phyloP scores from a whole-genome alignment of 2,797 vertebrate genomes.

The Falco biarmicus region DNA sequence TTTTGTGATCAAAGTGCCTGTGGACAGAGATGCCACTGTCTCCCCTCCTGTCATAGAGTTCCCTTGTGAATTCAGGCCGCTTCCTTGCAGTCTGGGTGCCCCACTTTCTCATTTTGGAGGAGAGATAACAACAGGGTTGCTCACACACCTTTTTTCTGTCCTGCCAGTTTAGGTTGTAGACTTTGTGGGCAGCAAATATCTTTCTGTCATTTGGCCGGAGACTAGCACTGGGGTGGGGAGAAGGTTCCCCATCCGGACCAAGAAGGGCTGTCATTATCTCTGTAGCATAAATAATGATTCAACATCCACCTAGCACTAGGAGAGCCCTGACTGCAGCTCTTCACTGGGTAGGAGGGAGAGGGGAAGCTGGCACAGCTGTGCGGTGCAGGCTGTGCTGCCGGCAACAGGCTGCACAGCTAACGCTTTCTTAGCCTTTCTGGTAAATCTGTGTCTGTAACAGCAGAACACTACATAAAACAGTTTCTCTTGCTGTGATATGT shows the following conservation, averaged over 20 bases:
- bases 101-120: background rate
- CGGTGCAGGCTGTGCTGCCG: background rate
- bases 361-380: constrained; percentile 16
- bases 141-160: background rate
- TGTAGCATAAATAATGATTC: constrained; percentile 26
- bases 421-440: background rate
- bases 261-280: background rate
- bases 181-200: background rate
- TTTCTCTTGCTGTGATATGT: background rate
- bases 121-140: background rate
- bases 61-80: background rate
- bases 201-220: background rate
- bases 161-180: background rate
- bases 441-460: background rate
- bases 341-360: background rate
- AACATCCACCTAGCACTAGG: background rate
- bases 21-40: background rate
- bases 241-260: background rate
- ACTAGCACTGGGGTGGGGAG: background rate
- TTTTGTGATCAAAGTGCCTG: background rate
- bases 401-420: background rate
- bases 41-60: background rate
- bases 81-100: background rate
- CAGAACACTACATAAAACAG: background rate
- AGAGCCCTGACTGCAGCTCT: background rate